Percentiles rank a stretch among this genome's conserved stretches.
Conservation (phyloP, 2,888 invertebrate genomes). For the Epsilonema sp. region DNA sequence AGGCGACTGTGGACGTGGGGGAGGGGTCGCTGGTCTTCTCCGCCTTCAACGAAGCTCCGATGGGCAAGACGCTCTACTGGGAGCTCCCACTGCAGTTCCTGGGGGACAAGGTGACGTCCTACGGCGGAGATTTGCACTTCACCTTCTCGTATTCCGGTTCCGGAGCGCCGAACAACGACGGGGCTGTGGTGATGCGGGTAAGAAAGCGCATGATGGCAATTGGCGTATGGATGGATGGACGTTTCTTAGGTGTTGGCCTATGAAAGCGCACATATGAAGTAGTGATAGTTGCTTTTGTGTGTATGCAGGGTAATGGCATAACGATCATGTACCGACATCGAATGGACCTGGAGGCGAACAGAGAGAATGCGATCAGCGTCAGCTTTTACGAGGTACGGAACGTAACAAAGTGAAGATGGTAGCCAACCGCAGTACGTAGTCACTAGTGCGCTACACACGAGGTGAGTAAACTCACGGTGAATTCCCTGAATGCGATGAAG, state of each 20-base stretch:
- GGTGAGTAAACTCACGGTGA: too few relatives aligned
- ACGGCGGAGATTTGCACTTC: slow-evolving; percentile 68
- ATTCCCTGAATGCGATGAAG: too few relatives aligned
- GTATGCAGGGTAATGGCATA: slow-evolving; percentile 23
- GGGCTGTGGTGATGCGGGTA: slow-evolving; percentile 22
- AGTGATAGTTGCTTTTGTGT: neutral
- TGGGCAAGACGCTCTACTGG: slow-evolving; percentile 48
- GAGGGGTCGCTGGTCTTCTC: neutral
- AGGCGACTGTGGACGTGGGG: neutral
- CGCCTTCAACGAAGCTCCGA: slow-evolving; percentile 12
- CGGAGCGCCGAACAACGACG: slow-evolving; percentile 17
- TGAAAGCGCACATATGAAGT: too few relatives aligned
- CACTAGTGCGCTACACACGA: too few relatives aligned
- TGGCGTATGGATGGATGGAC: neutral
- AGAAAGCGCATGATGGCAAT: too few relatives aligned
- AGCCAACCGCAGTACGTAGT: too few relatives aligned
- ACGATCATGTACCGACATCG: slow-evolving; percentile 18
- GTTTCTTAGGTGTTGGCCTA: neutral
- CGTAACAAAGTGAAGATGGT: too few relatives aligned
- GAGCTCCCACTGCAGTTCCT: slow-evolving; percentile 57
- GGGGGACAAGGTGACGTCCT: slow-evolving; percentile 66
- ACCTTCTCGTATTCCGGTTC: slow-evolving; percentile 35
- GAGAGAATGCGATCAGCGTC: slow-evolving; percentile 20
- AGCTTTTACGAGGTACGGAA: slow-evolving; percentile 11
- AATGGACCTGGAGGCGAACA: slow-evolving; percentile 15